Base-by-base conservation (phyloP, 2,797 vertebrate species). In the Typhlichthys eigenmanni region DNA sequence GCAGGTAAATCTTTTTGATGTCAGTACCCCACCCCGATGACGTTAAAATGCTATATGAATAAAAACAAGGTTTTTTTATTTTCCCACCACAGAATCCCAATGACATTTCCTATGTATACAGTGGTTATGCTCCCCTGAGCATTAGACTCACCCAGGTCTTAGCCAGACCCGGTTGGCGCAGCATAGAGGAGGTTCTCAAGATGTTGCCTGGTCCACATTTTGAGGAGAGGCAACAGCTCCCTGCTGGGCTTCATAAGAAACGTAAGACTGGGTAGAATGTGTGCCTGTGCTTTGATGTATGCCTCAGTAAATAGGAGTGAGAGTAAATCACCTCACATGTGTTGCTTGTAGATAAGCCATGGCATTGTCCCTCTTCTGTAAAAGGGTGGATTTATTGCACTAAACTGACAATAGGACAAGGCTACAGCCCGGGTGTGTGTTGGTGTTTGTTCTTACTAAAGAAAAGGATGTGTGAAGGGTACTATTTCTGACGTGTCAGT, bases 101-200 rank as follows among this genome's bases (percentile, higher is more conserved):
- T 0, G 98, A 99, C 81, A 98, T 99, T 83, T 98, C 97, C 0
- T 99, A 99, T 0, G 97, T 99, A 62, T 98, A 99, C 90, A 99
- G 98, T 0, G 98, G 98, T 56, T 98, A 99, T 0, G 97, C 97
- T 0, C 97, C 97, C 0, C 92, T 99, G 0, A 98, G 96, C 1
- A 94, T 99, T 58, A 93, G 97, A 5, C 92, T 99, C 65, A 95
- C 97, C 0, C 97, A 99, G 86, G 88, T 99, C 1, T 89, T 98
- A 38, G 94, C 95, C 2, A 91, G 97, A 13, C 98, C 98, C 0
- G 98, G 98, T 3, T 99, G 98, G 98, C 92, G 97, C 1, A 99
- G 97, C 85, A 99, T 99, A 0, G 98, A 99, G 78, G 98, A 99
- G 76, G 97, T 98, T 17, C 76, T 99, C 8, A 98, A 98, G 87